Evolutionary conservation across 1,140 invertebrate species (phyloP), one percentile per base, ranked within the genome.

Genomic region (Myzus persicae): DNA sequence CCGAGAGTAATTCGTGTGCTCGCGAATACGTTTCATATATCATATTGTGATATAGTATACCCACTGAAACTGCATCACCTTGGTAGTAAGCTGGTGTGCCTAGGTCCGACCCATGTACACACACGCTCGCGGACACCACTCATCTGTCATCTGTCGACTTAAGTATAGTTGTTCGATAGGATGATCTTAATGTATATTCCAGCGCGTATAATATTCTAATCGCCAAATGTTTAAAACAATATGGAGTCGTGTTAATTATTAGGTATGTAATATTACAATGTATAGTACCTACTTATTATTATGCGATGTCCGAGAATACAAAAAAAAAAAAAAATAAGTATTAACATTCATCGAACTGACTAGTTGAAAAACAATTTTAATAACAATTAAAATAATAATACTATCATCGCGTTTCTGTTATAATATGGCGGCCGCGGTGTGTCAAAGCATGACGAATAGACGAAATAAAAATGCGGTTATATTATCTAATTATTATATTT

Each of bases 401-500:
- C 31, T 87, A n/a, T 87, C 42, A 46, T 87, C 42, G 42, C 11
- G 42, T 87, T 11, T 44, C 36, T 40, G 46, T 87, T 87, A 44
- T 40, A 24, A 40, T 87, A 46, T 88, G 44, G 8, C 85, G 44
- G 85, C 26, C n/a, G 3, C 87, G n/a, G 48, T 51, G 87, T 89
- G 44, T 89, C 46, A 89, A 89, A 89, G 18, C 87, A 44, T 51
- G 87, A 89, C 87, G 87, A 51, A 51, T 38, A 89, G 38, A 89
- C 46, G 11, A 51, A 46, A 89, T 38, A 46, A 51, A 89, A 89
- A 51, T 89, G 87, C 9, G 46, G 87, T 89, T 51, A 36, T 88
- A 88, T 88, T 48, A 88, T 88, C 46, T 48, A 51, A 89, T 89
- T 89, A 89, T 89, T 89, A 89, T 89, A 76, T 76, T 76, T 89